Base-by-base conservation (phyloP, 2,797 vertebrate species). In the Xiphorhynchus erythropygius region DNA sequence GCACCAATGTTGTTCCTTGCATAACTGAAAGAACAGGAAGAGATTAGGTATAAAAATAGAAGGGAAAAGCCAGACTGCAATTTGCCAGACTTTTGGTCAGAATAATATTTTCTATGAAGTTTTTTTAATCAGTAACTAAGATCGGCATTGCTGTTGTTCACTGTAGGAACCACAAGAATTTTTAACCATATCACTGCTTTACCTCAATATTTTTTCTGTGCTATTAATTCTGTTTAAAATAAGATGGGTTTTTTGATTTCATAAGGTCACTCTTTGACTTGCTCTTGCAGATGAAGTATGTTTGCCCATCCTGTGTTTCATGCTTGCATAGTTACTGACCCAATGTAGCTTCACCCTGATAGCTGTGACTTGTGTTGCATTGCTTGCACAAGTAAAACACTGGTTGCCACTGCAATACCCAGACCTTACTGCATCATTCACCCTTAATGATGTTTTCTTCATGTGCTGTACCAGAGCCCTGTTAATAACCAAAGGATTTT, bases 11-110 rank as follows among this genome's bases (percentile, higher is more conserved):
- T 83, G 77, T 9, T 32, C 35, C 21, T 96, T 91, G 64, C 18
- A 70, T 94, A 94, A 94, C 35, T 53, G 42, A 94, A 55, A 47
- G 73, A 80, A 75, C 3, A 37, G 39, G 25, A 39, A 83, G 25
- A 81, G 37, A 74, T 94, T 89, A 93, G 81, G 47, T 88, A 60
- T 47, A 74, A 95, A 94, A 77, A 93, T 30, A 68, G 59, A 90
- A 90, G 9, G 49, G 47, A 65, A 90, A 93, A 89, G 93, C 94
- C 87, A 97, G 63, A 87, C n/a, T 47, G 41, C 15, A 63, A 71
- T 92, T 90, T 94, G 71, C 55, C 65, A 96, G 84, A 96, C 27
- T 96, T 92, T 92, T 96, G 67, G 96, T 96, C 65, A 96, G 35
- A 93, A 63, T 82, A 92, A 70, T 27, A 47, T 70, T 79, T 87